Evolutionary conservation across 2,113 vertebrate genomes (phyloP).

Genomic region (Prunella fulvescens): DNA sequence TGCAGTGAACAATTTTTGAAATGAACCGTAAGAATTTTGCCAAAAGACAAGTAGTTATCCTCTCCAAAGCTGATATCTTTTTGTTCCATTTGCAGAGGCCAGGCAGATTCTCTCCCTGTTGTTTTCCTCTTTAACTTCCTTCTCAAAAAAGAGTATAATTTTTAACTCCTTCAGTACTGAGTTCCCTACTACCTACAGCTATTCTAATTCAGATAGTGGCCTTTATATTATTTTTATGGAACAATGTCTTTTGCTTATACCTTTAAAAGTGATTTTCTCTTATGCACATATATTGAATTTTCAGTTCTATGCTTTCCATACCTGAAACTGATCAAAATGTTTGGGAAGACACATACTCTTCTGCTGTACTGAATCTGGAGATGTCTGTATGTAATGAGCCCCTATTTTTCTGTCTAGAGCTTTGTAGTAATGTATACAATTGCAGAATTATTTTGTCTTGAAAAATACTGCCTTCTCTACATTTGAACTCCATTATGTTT

Average conservation of each 20-base stretch:
- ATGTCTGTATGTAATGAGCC: not conserved
- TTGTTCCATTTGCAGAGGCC: not conserved
- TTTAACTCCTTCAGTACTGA: not conserved
- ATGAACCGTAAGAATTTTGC: not conserved
- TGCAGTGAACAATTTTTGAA: not conserved
- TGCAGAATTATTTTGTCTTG: not conserved
- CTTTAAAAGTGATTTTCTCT: not conserved
- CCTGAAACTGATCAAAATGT: not conserved
- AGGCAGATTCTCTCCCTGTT: not conserved
- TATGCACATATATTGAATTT: not conserved
- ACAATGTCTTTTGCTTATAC: not conserved
- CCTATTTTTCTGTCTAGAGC: not conserved
- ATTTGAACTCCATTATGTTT: not conserved
- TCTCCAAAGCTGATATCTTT: not conserved
- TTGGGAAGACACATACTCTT: not conserved
- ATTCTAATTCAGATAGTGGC: not conserved
- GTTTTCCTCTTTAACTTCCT: not conserved
- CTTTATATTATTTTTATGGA: not conserved
- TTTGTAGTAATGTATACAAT: fast-evolving
- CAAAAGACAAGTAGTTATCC: not conserved
- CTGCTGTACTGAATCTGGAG: not conserved
- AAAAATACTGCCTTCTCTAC: not conserved
- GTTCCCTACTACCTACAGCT: not conserved
- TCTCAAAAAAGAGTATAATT: not conserved
- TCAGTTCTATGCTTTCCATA: not conserved